Conservation (phyloP, 2,113 vertebrate species). For the Petroica traversi region DNA sequence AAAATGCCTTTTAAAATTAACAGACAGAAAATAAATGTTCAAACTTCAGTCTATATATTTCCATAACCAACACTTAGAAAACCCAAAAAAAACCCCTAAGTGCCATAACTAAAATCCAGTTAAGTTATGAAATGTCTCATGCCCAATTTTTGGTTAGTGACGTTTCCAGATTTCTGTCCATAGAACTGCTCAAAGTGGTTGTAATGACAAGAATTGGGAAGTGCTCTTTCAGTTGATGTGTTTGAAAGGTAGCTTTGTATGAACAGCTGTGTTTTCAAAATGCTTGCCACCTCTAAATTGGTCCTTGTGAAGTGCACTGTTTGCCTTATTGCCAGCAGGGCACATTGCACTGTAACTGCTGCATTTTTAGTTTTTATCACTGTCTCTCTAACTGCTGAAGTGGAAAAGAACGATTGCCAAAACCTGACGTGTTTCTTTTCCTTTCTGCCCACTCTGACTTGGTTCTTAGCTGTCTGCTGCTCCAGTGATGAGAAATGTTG, state of each 20-base stretch:
- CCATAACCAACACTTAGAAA: neutral
- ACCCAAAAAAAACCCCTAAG: fast-evolving
- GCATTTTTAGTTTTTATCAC: constrained; percentile 69
- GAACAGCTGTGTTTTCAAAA: constrained; percentile 69
- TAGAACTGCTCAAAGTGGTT: neutral
- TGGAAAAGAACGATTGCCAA: constrained; percentile 74
- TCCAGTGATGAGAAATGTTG: constrained; percentile 63
- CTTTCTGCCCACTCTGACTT: constrained; percentile 62
- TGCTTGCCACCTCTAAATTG: constrained; percentile 66
- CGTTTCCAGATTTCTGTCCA: constrained; percentile 1
- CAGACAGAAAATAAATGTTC: neutral
- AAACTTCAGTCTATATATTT: neutral
- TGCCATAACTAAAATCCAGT: neutral
- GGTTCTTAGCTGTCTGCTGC: constrained; percentile 58
- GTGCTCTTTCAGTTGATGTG: neutral
- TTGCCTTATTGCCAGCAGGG: constrained; percentile 64
- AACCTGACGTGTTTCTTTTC: constrained; percentile 53
- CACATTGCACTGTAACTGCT: constrained; percentile 66
- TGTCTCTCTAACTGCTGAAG: constrained; percentile 71
- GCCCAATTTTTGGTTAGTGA: neutral
- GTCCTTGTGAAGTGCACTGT: constrained; percentile 52
- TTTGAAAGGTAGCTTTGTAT: constrained; percentile 55
- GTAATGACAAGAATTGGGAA: constrained; percentile 36
- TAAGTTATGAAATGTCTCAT: neutral
- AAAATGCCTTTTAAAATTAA: neutral